phyloP scores from a whole-genome alignment of 2,113 vertebrate species.

The Scopus umbretta region DNA sequence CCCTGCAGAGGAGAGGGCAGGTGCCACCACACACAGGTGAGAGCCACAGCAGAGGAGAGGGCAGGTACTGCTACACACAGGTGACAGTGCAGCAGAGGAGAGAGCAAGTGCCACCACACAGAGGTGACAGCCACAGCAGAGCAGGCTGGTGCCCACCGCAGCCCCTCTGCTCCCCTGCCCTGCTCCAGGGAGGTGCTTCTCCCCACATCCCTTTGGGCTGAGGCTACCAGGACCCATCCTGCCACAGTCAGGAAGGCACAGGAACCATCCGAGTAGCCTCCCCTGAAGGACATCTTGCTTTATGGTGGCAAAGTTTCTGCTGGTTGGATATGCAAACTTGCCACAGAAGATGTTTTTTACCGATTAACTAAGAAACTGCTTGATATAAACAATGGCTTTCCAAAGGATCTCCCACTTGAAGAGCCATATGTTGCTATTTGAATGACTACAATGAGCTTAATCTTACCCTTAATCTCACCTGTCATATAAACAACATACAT shows the following conservation, averaged over 20 bases:
- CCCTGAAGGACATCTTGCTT: neutral
- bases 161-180: neutral
- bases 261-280: neutral
- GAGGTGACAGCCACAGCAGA: neutral
- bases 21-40: neutral
- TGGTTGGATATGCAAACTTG: neutral
- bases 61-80: neutral
- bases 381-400: neutral
- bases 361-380: neutral
- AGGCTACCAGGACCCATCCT: rapidly evolving
- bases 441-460: neutral
- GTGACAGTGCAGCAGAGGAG: neutral
- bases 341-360: neutral
- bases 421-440: neutral
- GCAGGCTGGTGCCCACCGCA: neutral
- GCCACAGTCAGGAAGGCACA: neutral
- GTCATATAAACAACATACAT: neutral
- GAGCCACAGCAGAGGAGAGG: neutral
- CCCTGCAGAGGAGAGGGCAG: neutral
- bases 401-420: neutral
- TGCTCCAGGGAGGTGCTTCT: rapidly evolving
- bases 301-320: neutral
- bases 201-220: neutral
- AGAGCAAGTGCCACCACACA: neutral
- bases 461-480: neutral